phyloP scores from a whole-genome alignment of 1,140 invertebrate species.

The Monomorium pharaonis region DNA sequence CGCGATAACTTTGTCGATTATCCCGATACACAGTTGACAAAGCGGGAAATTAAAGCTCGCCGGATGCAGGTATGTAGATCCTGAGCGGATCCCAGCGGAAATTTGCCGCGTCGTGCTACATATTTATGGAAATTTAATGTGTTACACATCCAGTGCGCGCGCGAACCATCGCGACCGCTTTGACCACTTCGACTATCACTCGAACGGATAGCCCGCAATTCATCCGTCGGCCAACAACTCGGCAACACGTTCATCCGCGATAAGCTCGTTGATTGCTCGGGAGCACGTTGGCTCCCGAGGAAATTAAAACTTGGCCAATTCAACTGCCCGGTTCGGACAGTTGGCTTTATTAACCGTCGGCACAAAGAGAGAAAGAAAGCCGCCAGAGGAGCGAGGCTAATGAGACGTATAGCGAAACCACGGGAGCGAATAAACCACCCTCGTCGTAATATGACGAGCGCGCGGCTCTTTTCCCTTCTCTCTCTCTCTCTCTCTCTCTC shows the following conservation, averaged over 20 bases:
- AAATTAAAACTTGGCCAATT: constrained; percentile 81
- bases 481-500: not conserved
- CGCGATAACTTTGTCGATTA: constrained; percentile 57
- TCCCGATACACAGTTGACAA: constrained; percentile 48
- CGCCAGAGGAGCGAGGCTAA: constrained; percentile 23
- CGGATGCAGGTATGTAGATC: not conserved
- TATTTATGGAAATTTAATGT: constrained; percentile 47
- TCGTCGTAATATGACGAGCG: constrained; percentile 37
- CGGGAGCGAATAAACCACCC: constrained; percentile 32
- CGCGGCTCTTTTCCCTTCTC: too few species aligned
- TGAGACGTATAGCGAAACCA: constrained; percentile 13
- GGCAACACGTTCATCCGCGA: constrained; percentile 60
- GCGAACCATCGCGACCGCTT: not conserved
- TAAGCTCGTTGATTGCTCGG: constrained; percentile 64
- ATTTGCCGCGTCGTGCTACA: constrained; percentile 25
- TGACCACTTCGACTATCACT: constrained; percentile 6
- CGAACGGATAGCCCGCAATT: constrained; percentile 24
- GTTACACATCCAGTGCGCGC: constrained; percentile 5
- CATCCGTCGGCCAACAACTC: constrained; percentile 33
- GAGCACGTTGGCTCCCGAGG: constrained; percentile 57
- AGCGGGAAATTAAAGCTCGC: constrained; percentile 51
- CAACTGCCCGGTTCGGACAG: constrained; percentile 57
- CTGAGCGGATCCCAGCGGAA: constrained; percentile 45
- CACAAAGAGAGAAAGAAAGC: constrained; percentile 22
- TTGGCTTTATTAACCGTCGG: constrained; percentile 72